A percentile compares a stretch with the other conserved stretches of the same genome.
phyloP scores from a whole-genome alignment of 2,797 vertebrate genomes.

The Enteromius treurensis region DNA sequence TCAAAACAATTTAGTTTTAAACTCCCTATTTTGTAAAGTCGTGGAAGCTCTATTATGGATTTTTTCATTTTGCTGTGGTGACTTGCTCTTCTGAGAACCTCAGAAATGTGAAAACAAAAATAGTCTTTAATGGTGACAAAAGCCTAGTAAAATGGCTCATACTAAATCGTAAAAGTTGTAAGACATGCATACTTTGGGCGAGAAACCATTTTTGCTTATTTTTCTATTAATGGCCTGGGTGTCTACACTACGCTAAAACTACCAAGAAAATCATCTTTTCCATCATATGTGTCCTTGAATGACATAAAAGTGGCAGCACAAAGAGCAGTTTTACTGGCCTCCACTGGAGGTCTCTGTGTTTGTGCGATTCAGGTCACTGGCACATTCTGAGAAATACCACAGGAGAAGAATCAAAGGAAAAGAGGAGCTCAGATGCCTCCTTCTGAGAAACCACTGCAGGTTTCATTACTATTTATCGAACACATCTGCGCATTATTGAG shows the following conservation, averaged over 20 bases:
- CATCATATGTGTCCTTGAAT: background rate
- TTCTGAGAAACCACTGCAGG: slow-evolving; percentile 31
- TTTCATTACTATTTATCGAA: slow-evolving; percentile 25
- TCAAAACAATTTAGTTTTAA: background rate
- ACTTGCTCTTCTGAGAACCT: background rate
- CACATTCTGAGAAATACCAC: slow-evolving; percentile 52
- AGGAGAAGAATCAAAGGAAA: background rate
- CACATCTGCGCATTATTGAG: background rate
- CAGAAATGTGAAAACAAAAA: background rate
- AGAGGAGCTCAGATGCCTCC: slow-evolving; percentile 11
- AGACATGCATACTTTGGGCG: background rate
- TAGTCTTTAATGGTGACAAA: background rate
- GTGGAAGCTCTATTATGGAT: background rate
- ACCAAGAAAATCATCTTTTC: background rate
- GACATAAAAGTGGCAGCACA: background rate
- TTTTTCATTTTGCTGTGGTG: background rate
- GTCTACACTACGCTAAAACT: background rate
- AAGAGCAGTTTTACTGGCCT: slow-evolving; percentile 11
- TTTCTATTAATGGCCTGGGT: background rate
- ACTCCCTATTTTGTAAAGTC: background rate
- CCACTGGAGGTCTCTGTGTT: slow-evolving; percentile 42
- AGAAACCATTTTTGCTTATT: background rate
- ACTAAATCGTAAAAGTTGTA: background rate
- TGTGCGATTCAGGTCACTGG: slow-evolving; percentile 25
- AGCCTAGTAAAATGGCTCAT: background rate